Conservation (phyloP, 1,140 invertebrate species). For the Drosophila paulistorum region DNA sequence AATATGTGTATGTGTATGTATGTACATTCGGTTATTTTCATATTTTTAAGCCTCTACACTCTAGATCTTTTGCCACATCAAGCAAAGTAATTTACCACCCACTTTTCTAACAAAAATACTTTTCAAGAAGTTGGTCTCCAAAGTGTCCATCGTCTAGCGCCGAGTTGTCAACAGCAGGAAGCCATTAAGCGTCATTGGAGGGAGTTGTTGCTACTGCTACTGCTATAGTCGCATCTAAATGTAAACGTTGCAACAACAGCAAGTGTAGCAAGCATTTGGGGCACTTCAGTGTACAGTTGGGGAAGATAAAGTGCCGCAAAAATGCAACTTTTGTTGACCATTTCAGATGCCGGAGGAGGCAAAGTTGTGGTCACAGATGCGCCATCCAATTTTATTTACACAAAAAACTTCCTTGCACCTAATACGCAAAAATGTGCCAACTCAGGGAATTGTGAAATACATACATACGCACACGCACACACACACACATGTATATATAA, state of each 20-base stretch:
- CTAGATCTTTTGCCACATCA: too few relatives aligned
- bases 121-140: slow-evolving; percentile 18
- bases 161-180: slow-evolving; percentile 13
- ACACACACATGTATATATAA: neutral
- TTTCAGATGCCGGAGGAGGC: slow-evolving; percentile 6
- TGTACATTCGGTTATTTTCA: too few relatives aligned
- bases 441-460: neutral
- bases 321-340: slow-evolving; percentile 27
- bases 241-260: slow-evolving; percentile 13
- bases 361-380: slow-evolving; percentile 23
- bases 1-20: too few relatives aligned
- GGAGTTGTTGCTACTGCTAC: too few relatives aligned
- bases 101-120: slow-evolving; percentile 4
- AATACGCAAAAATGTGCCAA: neutral
- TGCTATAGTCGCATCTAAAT: neutral
- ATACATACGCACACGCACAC: neutral
- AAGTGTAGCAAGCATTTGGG: slow-evolving; percentile 8
- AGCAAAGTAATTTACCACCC: neutral
- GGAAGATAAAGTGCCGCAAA: slow-evolving; percentile 11
- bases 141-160: slow-evolving; percentile 13
- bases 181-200: slow-evolving; percentile 20
- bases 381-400: slow-evolving; percentile 7
- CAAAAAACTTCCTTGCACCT: neutral
- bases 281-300: slow-evolving; percentile 16
- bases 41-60: too few relatives aligned